phyloP scores from a whole-genome alignment of 2,113 vertebrate species.

The Abramis brama region DNA sequence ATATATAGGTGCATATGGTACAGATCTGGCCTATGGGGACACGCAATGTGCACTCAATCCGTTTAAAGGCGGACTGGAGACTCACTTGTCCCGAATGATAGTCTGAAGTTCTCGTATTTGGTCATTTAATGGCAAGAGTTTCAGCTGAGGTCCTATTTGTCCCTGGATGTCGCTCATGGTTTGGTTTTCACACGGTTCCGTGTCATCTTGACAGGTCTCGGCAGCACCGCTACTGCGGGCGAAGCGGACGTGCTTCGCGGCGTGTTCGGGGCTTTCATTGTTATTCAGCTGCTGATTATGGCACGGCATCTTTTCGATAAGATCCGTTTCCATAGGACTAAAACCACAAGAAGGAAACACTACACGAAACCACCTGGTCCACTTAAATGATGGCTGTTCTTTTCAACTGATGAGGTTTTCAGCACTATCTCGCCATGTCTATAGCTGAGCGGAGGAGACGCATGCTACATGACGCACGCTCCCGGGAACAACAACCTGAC shows the following conservation, averaged over 20 bases:
- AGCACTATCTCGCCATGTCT: slow-evolving; percentile 30
- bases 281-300: slow-evolving; percentile 70
- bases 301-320: slow-evolving; percentile 70
- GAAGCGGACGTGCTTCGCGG: slow-evolving; percentile 68
- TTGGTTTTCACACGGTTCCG: slow-evolving; percentile 36
- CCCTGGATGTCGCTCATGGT: background rate
- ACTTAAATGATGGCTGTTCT: background rate
- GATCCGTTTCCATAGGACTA: slow-evolving; percentile 55
- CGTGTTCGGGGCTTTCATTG: slow-evolving; percentile 51
- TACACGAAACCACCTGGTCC: background rate
- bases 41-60: background rate
- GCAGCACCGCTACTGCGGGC: slow-evolving; percentile 48
- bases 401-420: background rate
- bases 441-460: background rate
- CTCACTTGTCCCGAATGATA: slow-evolving; percentile 85
- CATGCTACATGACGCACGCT: background rate
- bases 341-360: background rate
- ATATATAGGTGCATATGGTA: background rate
- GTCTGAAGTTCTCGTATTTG: slow-evolving; percentile 86
- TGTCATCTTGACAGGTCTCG: slow-evolving; percentile 45
- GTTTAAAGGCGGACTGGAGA: background rate
- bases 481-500: slow-evolving; percentile 39
- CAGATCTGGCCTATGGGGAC: background rate
- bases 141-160: slow-evolving; percentile 75
- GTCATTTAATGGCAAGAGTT: slow-evolving; percentile 83